Conservation (phyloP, 1,140 invertebrate species). For the Drosophila aff. region DNA sequence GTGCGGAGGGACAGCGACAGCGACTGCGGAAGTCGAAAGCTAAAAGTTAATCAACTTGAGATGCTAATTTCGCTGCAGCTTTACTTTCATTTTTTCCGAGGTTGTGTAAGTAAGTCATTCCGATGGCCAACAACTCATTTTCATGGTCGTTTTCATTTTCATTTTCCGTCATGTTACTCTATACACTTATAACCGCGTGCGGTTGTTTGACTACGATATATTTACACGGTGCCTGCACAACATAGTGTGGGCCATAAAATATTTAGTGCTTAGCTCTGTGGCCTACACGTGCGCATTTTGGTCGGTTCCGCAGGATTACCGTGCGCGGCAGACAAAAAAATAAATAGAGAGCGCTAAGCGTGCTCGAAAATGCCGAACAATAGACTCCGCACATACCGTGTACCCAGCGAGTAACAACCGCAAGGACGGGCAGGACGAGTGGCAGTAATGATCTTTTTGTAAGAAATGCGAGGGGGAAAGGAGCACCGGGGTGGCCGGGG, state of each 20-base stretch:
- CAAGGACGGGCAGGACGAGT: slow-evolving; percentile 12
- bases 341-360: slow-evolving; percentile 67
- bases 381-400: slow-evolving; percentile 45
- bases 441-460: slow-evolving; percentile 76
- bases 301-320: slow-evolving; percentile 23
- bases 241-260: slow-evolving; percentile 67
- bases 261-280: slow-evolving; percentile 74
- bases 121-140: slow-evolving; percentile 12
- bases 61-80: slow-evolving; percentile 18
- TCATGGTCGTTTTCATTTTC: background rate
- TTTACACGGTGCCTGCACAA: slow-evolving; percentile 34
- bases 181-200: background rate
- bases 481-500: background rate
- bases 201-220: slow-evolving; percentile 22
- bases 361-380: slow-evolving; percentile 74
- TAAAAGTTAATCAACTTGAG: slow-evolving; percentile 45
- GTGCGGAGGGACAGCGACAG: background rate
- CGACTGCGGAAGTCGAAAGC: background rate
- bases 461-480: slow-evolving; percentile 27
- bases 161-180: background rate
- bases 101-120: slow-evolving; percentile 22
- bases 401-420: slow-evolving; percentile 2
- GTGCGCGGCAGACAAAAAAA: slow-evolving; percentile 12
- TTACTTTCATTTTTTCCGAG: too few relatives aligned
- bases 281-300: slow-evolving; percentile 44